These are phyloP conservation scores for Conomelus anceps DNA, from an alignment of 2,888 invertebrate genomes.

Conservation along the genomic window DNA sequence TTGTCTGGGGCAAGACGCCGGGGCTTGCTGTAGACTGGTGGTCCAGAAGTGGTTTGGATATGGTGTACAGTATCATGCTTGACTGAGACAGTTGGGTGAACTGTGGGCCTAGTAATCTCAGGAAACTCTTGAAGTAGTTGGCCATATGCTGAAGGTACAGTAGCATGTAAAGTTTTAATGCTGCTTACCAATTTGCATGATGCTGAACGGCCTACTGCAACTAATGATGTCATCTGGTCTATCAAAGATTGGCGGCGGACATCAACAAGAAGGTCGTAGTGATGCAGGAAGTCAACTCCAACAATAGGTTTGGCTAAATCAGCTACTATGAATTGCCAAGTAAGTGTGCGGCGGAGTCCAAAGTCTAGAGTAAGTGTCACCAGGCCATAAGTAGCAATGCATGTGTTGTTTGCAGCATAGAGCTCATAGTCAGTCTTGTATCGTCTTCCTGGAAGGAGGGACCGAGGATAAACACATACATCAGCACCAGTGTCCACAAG, in stretches of 20 bases:
- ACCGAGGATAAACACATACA: background rate
- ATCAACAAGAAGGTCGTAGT: no score
- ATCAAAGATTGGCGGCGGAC: no score
- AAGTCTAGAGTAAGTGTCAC: no score
- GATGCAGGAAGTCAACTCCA: no score
- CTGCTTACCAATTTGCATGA: background rate
- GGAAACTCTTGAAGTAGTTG: constrained; percentile 14
- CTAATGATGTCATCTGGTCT: background rate
- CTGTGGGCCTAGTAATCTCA: constrained; percentile 1
- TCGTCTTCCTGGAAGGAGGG: background rate
- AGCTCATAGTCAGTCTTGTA: no score
- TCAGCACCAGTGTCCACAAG: background rate
- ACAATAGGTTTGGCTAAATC: no score
- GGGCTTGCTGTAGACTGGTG: constrained; percentile 35
- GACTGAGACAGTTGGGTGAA: no score
- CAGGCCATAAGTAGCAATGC: no score
- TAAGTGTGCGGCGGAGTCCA: background rate
- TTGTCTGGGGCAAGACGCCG: constrained; percentile 38
- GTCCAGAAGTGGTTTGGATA: constrained; percentile 36
- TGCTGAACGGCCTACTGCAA: background rate
- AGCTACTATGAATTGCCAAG: no score
- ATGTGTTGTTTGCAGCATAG: no score
- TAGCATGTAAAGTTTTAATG: background rate
- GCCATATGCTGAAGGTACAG: background rate
- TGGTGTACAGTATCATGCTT: constrained; percentile 25